Conservation (phyloP, 2,113 vertebrate species). For the Caranx ignobilis region DNA sequence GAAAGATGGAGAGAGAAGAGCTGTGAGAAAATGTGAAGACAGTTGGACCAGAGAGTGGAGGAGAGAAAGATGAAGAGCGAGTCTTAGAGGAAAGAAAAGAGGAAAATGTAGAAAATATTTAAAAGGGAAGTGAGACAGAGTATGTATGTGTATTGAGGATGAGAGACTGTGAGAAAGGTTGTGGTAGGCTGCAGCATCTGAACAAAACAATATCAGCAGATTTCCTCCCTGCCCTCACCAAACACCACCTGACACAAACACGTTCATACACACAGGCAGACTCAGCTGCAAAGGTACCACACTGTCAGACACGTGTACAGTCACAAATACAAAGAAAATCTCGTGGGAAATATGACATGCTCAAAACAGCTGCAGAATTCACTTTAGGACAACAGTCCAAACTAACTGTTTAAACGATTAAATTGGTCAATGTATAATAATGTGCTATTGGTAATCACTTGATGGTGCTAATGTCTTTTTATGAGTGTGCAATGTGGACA, state of each 20-base stretch:
- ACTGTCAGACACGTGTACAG: constrained; percentile 3
- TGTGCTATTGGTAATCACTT: neutral
- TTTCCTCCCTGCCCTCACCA: constrained; percentile 52
- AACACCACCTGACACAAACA: constrained; percentile 36
- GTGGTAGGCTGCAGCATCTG: constrained; percentile 59
- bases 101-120: constrained; percentile 11
- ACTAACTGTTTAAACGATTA: neutral
- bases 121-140: constrained; percentile 13
- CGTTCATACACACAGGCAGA: constrained; percentile 16
- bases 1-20: constrained; percentile 6
- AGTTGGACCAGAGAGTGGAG: neutral
- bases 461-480: neutral
- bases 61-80: constrained; percentile 8
- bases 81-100: neutral
- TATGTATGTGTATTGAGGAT: neutral
- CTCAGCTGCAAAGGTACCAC: neutral
- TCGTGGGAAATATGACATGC: neutral
- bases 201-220: constrained; percentile 73
- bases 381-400: neutral
- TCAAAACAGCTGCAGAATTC: neutral
- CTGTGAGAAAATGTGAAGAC: constrained; percentile 27
- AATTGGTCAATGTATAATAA: neutral
- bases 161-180: constrained; percentile 80
- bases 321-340: neutral
- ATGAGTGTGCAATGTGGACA: neutral